Conservation (phyloP, 2,888 invertebrate genomes). For the Drosophila rubida region DNA sequence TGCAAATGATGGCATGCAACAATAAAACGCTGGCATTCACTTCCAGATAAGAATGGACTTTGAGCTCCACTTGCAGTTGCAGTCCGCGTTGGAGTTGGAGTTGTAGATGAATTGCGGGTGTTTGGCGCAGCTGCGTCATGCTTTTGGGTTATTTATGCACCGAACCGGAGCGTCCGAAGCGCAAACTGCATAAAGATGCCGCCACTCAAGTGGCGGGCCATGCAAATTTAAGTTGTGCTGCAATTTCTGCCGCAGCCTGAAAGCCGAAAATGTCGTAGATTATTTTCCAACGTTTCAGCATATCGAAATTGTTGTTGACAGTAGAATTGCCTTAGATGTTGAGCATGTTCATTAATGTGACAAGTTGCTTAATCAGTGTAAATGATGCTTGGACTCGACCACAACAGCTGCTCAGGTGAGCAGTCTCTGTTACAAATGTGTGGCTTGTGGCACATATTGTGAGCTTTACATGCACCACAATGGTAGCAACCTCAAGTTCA, state of each 20-base stretch:
- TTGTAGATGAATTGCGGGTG: neutral
- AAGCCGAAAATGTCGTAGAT: neutral
- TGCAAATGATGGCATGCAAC: conserved; percentile 59
- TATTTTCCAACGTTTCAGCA: neutral
- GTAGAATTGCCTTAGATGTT: too few relatives aligned
- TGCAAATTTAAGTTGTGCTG: conserved; percentile 59
- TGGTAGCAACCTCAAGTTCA: conserved; percentile 1
- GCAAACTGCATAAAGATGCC: conserved; percentile 67
- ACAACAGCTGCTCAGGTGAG: conserved; percentile 7
- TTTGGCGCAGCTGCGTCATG: conserved; percentile 26
- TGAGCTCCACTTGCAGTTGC: neutral
- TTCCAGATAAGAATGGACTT: conserved; percentile 8
- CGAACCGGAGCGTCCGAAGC: conserved; percentile 68
- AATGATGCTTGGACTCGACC: conserved; percentile 23
- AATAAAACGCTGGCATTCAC: conserved; percentile 58
- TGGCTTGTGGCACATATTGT: conserved; percentile 33
- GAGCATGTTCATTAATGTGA: conserved; percentile 9
- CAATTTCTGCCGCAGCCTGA: neutral
- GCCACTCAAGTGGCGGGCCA: conserved; percentile 60
- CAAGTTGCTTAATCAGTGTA: neutral
- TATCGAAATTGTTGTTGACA: neutral
- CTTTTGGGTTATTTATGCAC: conserved; percentile 68
- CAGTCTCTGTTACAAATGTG: conserved; percentile 27
- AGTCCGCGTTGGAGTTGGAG: neutral
- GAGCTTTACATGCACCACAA: conserved; percentile 7